Percentiles rank a stretch among this genome's conserved stretches.
Conservation (phyloP, 2,113 vertebrate species). For the Hippocampus barbouri region DNA sequence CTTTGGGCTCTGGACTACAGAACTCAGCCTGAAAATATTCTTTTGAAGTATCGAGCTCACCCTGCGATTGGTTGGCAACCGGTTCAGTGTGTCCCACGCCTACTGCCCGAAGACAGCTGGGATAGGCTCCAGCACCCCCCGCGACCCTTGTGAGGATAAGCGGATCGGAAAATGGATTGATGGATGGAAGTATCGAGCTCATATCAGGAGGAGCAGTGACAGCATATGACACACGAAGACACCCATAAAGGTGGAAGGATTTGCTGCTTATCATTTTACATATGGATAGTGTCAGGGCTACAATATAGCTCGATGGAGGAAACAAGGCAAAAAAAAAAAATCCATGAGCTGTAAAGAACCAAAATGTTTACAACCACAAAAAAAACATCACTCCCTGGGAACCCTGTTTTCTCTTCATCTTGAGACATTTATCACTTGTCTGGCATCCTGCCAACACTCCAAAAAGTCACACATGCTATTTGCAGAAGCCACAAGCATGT, state of each 20-base stretch:
- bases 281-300: conserved; percentile 23
- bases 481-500: conserved; percentile 9
- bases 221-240: conserved; percentile 10
- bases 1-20: background rate
- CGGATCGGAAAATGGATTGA: too few relatives aligned
- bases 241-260: background rate
- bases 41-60: conserved; percentile 5
- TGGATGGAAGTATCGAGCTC: conserved; percentile 6
- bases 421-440: conserved; percentile 47
- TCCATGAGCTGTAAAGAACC: conserved; percentile 21
- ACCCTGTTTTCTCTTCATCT: conserved; percentile 51
- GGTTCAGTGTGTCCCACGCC: too few relatives aligned
- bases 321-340: conserved; percentile 53
- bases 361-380: background rate
- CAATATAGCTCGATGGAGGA: conserved; percentile 25
- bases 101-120: too few relatives aligned
- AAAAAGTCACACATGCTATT: conserved; percentile 30
- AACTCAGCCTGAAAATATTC: background rate
- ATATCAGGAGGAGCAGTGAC: conserved; percentile 12
- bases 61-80: too few relatives aligned
- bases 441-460: conserved; percentile 39
- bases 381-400: conserved; percentile 14
- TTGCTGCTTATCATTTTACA: conserved; percentile 26
- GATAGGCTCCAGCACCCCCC: too few relatives aligned
- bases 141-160: too few relatives aligned